Evolutionary conservation across 2,113 vertebrate species (phyloP), one percentile per base, ranked within the genome.

Genomic region (Lipotes vexillifer): DNA sequence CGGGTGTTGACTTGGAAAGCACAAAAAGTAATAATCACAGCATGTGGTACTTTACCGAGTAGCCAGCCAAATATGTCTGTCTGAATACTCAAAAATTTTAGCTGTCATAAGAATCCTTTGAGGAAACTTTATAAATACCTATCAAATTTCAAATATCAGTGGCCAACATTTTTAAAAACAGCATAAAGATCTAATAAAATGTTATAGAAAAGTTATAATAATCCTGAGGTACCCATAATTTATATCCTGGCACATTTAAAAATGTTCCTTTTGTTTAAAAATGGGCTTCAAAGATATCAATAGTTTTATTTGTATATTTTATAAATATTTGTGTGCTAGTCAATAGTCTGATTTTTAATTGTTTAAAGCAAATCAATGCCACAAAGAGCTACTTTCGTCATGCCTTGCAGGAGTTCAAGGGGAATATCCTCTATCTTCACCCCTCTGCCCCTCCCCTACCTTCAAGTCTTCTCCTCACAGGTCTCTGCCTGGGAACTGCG

Each of bases 201-300:
- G 17, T 57, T 78, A 0, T 57, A 29, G 36, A 81, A 98, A 96
- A 27, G 14, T 21, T 31, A 27, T 44, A 61, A 78, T 41, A 87
- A 59, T 74, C 0, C 5, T 8, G 0, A 68, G 29, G 46, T n/a
- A 82, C 97, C 6, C 2, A 21, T 29, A 82, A 84, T 82, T 97
- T 93, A 68, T 97, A 93, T 81, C 81, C 36, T 93, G 72, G 87
- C 9, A 80, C 61, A 84, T 94, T 96, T 97, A 97, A 97, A 97
- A 96, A 46, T 46, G 44, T 46, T 46, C 44, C 9, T 46, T 46
- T 46, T 46, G 44, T 46, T 46, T 46, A 10, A 46, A 46, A 46
- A 46, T 46, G 2, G 44, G 44, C 44, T 46, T 46, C 44, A 46
- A 46, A 46, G 44, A 46, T 46, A 46, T 10, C 44, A 46, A 46